Evolutionary conservation across 2,797 vertebrate genomes (phyloP).

Genomic region (Ceryle rudis): DNA sequence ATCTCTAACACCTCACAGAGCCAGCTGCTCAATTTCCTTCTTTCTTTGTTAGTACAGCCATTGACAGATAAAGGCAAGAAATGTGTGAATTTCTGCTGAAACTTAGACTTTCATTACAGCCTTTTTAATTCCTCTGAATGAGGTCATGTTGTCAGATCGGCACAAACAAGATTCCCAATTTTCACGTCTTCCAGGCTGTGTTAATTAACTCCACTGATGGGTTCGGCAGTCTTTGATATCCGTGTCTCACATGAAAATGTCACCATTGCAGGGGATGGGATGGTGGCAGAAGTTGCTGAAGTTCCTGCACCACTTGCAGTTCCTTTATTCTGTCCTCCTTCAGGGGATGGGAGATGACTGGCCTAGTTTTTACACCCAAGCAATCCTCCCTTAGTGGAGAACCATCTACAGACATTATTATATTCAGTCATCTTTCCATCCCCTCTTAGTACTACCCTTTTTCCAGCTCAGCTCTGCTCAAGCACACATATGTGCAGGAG

Average conservation of each 20-base stretch:
- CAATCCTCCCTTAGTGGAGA: background rate
- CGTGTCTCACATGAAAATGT: background rate
- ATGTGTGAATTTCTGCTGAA: background rate
- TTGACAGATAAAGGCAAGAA: slow-evolving; percentile 11
- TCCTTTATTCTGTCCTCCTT: background rate
- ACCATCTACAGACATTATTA: background rate
- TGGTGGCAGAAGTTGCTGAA: background rate
- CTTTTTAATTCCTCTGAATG: slow-evolving; percentile 20
- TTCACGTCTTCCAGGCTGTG: background rate
- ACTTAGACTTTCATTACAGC: background rate
- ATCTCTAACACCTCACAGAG: background rate
- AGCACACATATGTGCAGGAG: rapidly evolving
- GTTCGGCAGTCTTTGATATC: background rate
- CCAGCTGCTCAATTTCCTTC: background rate
- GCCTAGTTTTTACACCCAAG: background rate
- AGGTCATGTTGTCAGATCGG: background rate
- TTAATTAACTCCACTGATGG: background rate
- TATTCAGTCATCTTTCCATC: background rate
- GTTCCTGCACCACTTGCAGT: background rate
- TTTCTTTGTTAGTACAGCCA: background rate
- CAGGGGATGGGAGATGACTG: background rate
- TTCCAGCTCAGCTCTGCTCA: background rate
- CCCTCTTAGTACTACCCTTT: background rate
- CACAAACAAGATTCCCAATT: background rate
- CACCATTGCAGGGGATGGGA: background rate